Base-by-base conservation (phyloP, 92 coral and sea anemone genomes). In the Epizoanthus ramosus region DNA sequence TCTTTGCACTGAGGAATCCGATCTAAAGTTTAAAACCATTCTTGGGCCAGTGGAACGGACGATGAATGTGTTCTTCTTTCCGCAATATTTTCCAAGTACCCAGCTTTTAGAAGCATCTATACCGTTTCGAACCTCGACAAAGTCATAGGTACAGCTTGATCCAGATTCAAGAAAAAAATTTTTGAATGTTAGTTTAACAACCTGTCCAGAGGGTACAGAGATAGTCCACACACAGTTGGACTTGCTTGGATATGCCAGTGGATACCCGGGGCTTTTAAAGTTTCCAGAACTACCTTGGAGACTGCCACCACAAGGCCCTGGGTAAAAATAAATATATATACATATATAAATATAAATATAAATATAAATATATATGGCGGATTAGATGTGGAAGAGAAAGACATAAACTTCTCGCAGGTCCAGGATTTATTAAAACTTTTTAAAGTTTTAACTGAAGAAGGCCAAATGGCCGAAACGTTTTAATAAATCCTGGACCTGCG, bases 71-170 rank as follows among this genome's bases (percentile, higher is more conserved):
- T 31, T 84, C 41, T 71, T 41, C n/a, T 10, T 16, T 59, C 98
- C 96, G 57, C 98, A 94, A 64, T 83, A 88, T 71, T 91, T 85
- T 43, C 91, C 95, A 17, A 91, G 73, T 7, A 90, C 88, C 4
- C 92, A 92, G 21, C 92, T 80, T 58, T 66, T 61, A 54, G 63
- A 50, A 0, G 88, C 41, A 41, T 70, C 79, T 8, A 47, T 8
- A 18, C 98, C 98, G 71, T 94, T 94, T 23, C 88, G 63, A 60
- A 94, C 56, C 52, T 87, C 89, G 17, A 92, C 86, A 61, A 80
- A 87, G 74, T 94, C 96, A 68, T 86, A 80, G 0, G 88, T 57
- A 79, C 98, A 94, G 10, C 82, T 72, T 47, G 53, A 1, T 0
- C 87, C 87, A 18, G 66, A 81, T 72, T 89, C 90, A 61, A 88